These are phyloP conservation scores for Drosophila infuscata DNA, from an alignment of 2,888 invertebrate species.

Conservation along the genomic window DNA sequence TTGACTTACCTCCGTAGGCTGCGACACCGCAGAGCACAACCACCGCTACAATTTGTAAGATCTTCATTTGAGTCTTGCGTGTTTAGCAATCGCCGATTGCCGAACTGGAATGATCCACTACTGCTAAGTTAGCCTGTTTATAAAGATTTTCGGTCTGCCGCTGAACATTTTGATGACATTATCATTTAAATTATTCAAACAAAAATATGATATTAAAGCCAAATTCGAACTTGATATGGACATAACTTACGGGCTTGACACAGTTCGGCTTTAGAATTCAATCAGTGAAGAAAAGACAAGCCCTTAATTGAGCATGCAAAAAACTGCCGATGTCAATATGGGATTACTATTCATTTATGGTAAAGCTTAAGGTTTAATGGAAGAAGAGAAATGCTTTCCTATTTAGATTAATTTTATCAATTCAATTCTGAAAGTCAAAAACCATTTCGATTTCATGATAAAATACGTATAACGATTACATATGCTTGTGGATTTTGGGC, in stretches of 20 bases:
- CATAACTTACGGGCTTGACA: constrained; percentile 59
- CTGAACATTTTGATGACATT: constrained; percentile 26
- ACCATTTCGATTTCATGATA: not conserved
- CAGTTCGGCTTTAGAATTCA: constrained; percentile 40
- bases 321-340: constrained; percentile 13
- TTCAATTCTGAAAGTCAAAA: not conserved
- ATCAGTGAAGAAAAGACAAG: constrained; percentile 7
- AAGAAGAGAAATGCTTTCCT: constrained; percentile 3
- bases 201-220: not conserved
- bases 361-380: not conserved
- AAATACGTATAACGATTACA: not conserved
- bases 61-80: constrained; percentile 51
- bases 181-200: no score
- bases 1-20: constrained; percentile 65
- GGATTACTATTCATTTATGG: constrained; percentile 39
- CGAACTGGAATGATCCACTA: constrained; percentile 38
- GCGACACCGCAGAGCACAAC: constrained; percentile 48
- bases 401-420: not conserved
- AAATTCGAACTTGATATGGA: constrained; percentile 17
- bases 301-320: constrained; percentile 24
- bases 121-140: constrained; percentile 46
- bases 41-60: constrained; percentile 52
- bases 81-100: constrained; percentile 32
- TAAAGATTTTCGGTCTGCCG: constrained; percentile 41
- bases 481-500: no score